Percentiles rank a stretch among this genome's conserved stretches.
These are phyloP conservation scores for Eudyptes chrysolophus DNA, from an alignment of 2,113 vertebrate species.

Conservation along the genomic window DNA sequence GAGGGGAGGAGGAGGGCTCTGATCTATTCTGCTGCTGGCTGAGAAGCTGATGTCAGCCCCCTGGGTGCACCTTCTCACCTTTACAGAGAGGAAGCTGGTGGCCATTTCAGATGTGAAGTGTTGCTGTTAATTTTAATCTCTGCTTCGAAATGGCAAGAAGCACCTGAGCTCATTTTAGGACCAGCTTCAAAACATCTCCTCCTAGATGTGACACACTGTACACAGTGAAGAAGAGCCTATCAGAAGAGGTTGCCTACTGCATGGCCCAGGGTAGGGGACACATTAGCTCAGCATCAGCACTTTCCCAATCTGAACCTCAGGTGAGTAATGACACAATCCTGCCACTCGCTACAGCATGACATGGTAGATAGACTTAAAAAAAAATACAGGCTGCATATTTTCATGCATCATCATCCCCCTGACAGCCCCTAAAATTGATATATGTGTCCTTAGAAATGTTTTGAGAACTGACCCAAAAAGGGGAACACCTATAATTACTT, in stretches of 20 bases:
- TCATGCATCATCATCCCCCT: neutral
- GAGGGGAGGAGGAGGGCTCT: neutral
- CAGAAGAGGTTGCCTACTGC: neutral
- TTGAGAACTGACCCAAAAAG: neutral
- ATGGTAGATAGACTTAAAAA: neutral
- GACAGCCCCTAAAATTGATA: neutral
- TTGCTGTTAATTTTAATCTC: neutral
- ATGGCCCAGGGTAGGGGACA: neutral
- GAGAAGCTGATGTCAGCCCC: neutral
- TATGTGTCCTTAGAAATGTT: neutral
- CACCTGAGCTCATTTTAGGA: neutral
- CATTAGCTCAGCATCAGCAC: neutral
- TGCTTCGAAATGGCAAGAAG: neutral
- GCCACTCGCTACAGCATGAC: neutral
- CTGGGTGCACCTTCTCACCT: neutral
- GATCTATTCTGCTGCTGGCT: neutral
- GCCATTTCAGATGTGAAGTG: neutral
- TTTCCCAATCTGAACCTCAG: neutral
- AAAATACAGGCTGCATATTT: neutral
- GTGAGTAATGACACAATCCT: neutral
- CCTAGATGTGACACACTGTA: neutral
- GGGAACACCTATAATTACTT: neutral
- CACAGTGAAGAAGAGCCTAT: neutral
- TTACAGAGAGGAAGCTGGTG: neutral
- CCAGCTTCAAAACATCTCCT: neutral